A percentile compares a stretch with the other conserved stretches of the same genome.
phyloP scores from a whole-genome alignment of 2,113 vertebrate genomes.

The Anolis sagrei region DNA sequence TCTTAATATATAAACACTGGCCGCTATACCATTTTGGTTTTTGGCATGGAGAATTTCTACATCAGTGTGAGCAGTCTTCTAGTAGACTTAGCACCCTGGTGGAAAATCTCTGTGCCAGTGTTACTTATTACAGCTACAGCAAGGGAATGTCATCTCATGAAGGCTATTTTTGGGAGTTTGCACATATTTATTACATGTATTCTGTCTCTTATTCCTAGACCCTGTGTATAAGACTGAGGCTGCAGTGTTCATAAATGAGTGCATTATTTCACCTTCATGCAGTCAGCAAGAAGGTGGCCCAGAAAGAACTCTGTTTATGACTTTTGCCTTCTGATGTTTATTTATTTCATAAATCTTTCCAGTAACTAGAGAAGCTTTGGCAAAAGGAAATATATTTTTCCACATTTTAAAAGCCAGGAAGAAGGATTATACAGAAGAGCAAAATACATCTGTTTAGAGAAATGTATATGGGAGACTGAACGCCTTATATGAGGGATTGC shows the following conservation, averaged over 20 bases:
- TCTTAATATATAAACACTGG: neutral
- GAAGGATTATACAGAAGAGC: slow-evolving; percentile 39
- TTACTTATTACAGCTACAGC: neutral
- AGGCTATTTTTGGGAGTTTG: neutral
- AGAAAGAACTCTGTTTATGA: slow-evolving; percentile 32
- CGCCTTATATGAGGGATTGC: slow-evolving; percentile 59
- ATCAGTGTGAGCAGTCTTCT: too few species aligned
- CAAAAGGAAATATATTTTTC: slow-evolving; percentile 47
- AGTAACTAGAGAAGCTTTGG: slow-evolving; percentile 44
- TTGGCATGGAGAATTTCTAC: neutral
- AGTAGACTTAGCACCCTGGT: neutral
- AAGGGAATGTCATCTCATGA: neutral
- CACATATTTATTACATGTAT: neutral
- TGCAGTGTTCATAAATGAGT: neutral
- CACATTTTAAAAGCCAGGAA: slow-evolving; percentile 40
- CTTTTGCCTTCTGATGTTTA: slow-evolving; percentile 32
- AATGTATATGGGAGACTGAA: slow-evolving; percentile 51
- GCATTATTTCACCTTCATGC: neutral
- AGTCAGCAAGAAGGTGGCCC: neutral
- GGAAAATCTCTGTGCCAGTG: neutral
- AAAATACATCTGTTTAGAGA: slow-evolving; percentile 38
- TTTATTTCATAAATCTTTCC: slow-evolving; percentile 43
- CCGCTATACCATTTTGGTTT: neutral
- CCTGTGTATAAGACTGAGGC: neutral
- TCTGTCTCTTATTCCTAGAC: neutral